Evolutionary conservation across 2,113 vertebrate genomes (phyloP).

Genomic region (Dicrurus megarhynchus): DNA sequence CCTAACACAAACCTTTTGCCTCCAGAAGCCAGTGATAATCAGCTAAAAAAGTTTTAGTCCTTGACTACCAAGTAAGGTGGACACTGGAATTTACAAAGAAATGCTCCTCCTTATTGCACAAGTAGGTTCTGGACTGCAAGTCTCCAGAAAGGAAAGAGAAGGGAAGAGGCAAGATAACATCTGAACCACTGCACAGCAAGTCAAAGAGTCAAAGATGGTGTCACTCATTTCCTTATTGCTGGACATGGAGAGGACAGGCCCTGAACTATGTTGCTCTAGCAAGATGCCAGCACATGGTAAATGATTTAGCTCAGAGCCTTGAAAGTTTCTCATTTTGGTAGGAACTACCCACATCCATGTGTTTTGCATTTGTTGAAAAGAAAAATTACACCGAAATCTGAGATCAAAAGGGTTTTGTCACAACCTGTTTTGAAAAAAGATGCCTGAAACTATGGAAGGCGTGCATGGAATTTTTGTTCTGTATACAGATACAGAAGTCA

Average conservation of each 20-base stretch:
- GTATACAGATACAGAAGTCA: constrained; percentile 13
- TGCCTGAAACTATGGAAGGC: constrained; percentile 30
- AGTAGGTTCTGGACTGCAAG: neutral
- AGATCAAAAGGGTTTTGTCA: constrained; percentile 14
- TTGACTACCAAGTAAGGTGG: neutral
- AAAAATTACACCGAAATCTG: neutral
- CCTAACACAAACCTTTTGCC: neutral
- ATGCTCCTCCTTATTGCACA: neutral
- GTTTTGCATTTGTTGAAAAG: neutral
- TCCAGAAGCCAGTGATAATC: neutral
- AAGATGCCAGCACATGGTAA: neutral
- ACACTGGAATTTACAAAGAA: neutral
- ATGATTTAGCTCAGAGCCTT: neutral
- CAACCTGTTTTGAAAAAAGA: constrained; percentile 39
- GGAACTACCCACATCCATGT: neutral
- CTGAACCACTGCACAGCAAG: neutral
- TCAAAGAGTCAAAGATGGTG: neutral
- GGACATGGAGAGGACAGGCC: neutral
- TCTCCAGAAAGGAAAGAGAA: neutral
- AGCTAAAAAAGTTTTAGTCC: neutral
- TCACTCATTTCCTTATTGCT: neutral
- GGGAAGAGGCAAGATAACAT: neutral
- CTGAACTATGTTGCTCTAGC: neutral
- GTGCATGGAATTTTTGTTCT: constrained; percentile 50
- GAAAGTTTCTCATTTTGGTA: neutral